phyloP scores from a whole-genome alignment of 2,888 invertebrate species.

The Erebia aethiops region DNA sequence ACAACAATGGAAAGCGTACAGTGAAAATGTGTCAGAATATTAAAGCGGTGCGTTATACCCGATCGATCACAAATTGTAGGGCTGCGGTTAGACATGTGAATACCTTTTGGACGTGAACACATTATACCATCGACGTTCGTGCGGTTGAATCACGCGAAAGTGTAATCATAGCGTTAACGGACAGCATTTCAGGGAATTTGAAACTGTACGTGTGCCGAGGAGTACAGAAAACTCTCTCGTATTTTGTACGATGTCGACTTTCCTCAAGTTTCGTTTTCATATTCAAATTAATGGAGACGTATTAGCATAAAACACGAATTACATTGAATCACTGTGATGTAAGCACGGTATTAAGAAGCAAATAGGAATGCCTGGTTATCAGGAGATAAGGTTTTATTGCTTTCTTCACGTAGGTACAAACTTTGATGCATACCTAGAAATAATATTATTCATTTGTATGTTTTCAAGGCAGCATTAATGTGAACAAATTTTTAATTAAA shows the following conservation, averaged over 20 bases:
- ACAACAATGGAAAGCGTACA: slow-evolving; percentile 26
- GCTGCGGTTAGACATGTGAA: slow-evolving; percentile 43
- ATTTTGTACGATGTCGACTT: slow-evolving; percentile 29
- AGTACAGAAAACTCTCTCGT: slow-evolving; percentile 12
- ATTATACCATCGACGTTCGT: slow-evolving; percentile 40
- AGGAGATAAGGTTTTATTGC: slow-evolving; percentile 59
- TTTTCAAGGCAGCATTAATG: slow-evolving; percentile 3
- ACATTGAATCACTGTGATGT: slow-evolving; percentile 27
- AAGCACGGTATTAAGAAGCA: slow-evolving; percentile 37
- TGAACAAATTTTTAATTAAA: slow-evolving; percentile 10
- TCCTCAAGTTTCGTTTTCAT: slow-evolving; percentile 32
- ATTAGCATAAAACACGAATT: slow-evolving; percentile 33
- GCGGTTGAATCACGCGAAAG: slow-evolving; percentile 44
- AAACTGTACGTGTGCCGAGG: slow-evolving; percentile 25
- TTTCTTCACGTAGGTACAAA: slow-evolving; percentile 39
- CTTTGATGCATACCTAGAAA: background rate
- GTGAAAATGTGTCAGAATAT: slow-evolving; percentile 26
- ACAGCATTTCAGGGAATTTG: slow-evolving; percentile 32
- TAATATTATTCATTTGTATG: slow-evolving; percentile 3
- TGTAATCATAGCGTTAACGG: slow-evolving; percentile 42
- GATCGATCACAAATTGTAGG: slow-evolving; percentile 45
- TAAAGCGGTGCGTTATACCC: slow-evolving; percentile 31
- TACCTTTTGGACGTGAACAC: slow-evolving; percentile 42
- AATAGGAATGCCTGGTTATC: slow-evolving; percentile 55
- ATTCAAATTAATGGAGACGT: slow-evolving; percentile 27